Percentiles rank a stretch among this genome's conserved stretches.
phyloP scores from a whole-genome alignment of 2,888 invertebrate genomes.

The Catotricha subobsoleta region DNA sequence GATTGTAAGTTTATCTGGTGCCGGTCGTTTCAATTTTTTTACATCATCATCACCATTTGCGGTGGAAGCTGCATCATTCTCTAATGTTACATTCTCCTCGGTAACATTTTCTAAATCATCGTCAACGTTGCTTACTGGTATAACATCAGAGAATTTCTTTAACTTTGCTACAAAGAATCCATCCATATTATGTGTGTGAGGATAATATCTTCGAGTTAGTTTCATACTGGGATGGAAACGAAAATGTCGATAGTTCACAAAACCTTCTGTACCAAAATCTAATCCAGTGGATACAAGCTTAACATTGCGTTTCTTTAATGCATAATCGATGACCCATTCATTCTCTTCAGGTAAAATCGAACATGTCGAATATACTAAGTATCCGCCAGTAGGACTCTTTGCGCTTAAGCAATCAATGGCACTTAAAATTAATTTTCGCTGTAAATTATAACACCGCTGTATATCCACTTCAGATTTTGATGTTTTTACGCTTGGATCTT shows the following conservation, averaged over 20 bases:
- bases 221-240: constrained; percentile 84
- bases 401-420: constrained; percentile 96
- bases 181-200: constrained; percentile 97
- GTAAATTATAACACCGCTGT: constrained; percentile 78
- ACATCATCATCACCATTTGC: constrained; percentile 13
- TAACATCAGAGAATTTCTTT: constrained; percentile 81
- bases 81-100: constrained; percentile 12
- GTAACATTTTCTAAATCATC: constrained; percentile 14
- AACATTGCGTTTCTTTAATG: constrained; percentile 78
- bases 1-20: constrained; percentile 16
- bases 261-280: constrained; percentile 91
- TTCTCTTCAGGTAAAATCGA: constrained; percentile 97
- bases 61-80: no score
- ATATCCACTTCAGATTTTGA: constrained; percentile 80
- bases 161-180: constrained; percentile 98
- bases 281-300: constrained; percentile 85
- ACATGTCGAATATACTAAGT: constrained; percentile 96
- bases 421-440: constrained; percentile 76
- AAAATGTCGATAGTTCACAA: constrained; percentile 66
- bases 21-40: no score
- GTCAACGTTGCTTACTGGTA: constrained; percentile 23
- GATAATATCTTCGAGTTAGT: constrained; percentile 80
- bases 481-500: constrained; percentile 92
- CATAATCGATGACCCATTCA: constrained; percentile 93
- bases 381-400: constrained; percentile 80